Percentiles rank a stretch among this genome's conserved stretches.
phyloP scores from a whole-genome alignment of 2,113 vertebrate species.

The Antigone vipio region DNA sequence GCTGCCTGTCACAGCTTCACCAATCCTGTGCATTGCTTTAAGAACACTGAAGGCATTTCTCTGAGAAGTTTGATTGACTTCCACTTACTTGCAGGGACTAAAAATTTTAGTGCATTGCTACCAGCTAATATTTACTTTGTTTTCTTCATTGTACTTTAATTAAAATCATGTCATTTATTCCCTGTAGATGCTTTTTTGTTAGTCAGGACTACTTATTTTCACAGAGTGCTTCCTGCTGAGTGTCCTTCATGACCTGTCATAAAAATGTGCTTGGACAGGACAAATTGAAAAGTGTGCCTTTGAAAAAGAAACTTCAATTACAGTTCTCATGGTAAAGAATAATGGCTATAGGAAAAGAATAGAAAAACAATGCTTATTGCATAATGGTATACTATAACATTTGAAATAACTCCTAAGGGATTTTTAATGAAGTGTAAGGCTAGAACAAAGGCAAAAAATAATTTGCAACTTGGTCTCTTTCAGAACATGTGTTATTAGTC shows the following conservation, averaged over 20 bases:
- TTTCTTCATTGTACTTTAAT: constrained; percentile 57
- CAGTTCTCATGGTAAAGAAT: constrained; percentile 1
- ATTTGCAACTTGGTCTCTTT: not conserved
- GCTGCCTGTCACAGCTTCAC: not conserved
- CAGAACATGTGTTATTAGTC: not conserved
- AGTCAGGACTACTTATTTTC: constrained; percentile 28
- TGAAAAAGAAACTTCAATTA: not conserved
- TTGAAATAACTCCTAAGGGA: not conserved
- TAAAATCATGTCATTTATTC: constrained; percentile 53
- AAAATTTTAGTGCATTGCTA: constrained; percentile 39
- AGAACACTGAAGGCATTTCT: constrained; percentile 22
- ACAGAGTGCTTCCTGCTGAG: constrained; percentile 8
- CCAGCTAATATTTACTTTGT: constrained; percentile 36
- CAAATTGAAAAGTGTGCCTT: constrained; percentile 1
- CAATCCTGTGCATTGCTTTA: constrained; percentile 1
- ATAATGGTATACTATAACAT: not conserved
- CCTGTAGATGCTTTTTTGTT: constrained; percentile 20
- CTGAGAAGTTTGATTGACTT: constrained; percentile 55
- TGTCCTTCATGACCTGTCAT: constrained; percentile 39
- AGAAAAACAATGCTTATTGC: not conserved
- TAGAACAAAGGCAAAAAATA: not conserved
- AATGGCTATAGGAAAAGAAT: not conserved
- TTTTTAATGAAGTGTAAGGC: not conserved
- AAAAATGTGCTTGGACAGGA: constrained; percentile 44
- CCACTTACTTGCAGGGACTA: constrained; percentile 1